Base-by-base conservation (phyloP, 2,888 invertebrate genomes). In the Ferdinandea cuprea region DNA sequence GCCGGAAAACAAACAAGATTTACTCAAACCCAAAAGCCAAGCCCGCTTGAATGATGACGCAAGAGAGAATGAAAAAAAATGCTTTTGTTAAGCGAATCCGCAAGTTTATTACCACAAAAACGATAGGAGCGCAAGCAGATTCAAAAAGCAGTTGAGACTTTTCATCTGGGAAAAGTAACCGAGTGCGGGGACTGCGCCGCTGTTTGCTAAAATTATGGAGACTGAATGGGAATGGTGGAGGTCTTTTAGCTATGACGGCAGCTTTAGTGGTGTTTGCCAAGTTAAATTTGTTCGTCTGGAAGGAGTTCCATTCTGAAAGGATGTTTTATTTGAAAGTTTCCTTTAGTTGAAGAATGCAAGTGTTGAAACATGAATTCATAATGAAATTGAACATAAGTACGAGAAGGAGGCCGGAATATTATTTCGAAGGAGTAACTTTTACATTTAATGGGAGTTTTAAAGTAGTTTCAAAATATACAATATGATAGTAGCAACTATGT, bases 291-390 rank as follows among this genome's bases (percentile, higher is more conserved):
- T 56, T 63, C 72, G 30, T 52, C 15, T 56, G 54, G 50, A 73
- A 46, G 46, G 42, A 63, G 46, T 73, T 73, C 19, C 46, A 54
- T 63, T 63, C 21, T 54, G 42, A 52, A 54, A 28, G 13, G 15
- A 72, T 32, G 63, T n/a, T 63, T 44, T 35, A 44, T 46, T 59
- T 61, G 61, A 40, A 52, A 72, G 61, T 61, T 72, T 42, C 13
- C 32, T 44, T 40, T 46, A 15, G 32, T 30, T 63, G 21, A 28
- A 21, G 54, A 63, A 28, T 46, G 54, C 63, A 73, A 73, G 72
- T 63, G 63, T 73, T 73, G 72, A 56, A 63, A 56, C 72, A 63
- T 73, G 63, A 61, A 63, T 44, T 63, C 63, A 37, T 63, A 56
- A 73, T 63, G 44, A 66, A 66, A 54, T 40, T 42, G 30, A 32